A percentile compares a stretch with the other conserved stretches of the same genome.
Evolutionary conservation across 2,113 vertebrate species (phyloP).

Genomic region (Guaruba guarouba): DNA sequence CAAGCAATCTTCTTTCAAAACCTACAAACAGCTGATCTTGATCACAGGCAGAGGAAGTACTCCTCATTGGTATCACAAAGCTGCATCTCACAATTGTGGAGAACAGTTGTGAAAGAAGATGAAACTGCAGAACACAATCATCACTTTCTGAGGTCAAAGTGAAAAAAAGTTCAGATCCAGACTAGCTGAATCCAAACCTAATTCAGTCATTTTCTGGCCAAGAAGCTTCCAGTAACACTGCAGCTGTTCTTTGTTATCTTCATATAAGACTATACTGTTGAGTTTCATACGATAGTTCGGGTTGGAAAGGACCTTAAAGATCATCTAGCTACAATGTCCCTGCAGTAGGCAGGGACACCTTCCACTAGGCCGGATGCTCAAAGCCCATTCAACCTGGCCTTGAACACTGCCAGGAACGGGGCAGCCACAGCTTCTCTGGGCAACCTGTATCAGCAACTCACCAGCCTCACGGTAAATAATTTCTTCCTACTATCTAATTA

Average conservation of each 20-base stretch:
- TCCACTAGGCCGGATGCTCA: not conserved
- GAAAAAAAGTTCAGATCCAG: not conserved
- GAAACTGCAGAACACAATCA: rapidly evolving
- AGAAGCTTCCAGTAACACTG: not conserved
- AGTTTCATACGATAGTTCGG: not conserved
- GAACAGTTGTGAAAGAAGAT: not conserved
- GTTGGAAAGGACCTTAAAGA: not conserved
- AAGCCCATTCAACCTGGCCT: not conserved
- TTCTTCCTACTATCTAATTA: not conserved
- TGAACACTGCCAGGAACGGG: not conserved
- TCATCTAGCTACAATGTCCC: not conserved
- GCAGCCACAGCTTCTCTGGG: not conserved
- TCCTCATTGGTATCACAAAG: not conserved
- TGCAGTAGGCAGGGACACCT: not conserved
- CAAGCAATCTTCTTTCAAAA: not conserved
- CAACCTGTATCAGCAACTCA: not conserved
- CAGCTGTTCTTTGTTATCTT: not conserved
- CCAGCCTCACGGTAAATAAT: not conserved
- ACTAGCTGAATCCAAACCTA: not conserved
- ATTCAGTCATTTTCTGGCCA: not conserved
- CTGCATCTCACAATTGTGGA: not conserved
- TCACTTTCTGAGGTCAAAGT: not conserved
- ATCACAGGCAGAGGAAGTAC: not conserved
- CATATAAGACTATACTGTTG: not conserved
- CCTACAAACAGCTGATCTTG: not conserved